Evolutionary conservation across 2,797 vertebrate species (phyloP).

Genomic region (Pyrocephalus nanus): DNA sequence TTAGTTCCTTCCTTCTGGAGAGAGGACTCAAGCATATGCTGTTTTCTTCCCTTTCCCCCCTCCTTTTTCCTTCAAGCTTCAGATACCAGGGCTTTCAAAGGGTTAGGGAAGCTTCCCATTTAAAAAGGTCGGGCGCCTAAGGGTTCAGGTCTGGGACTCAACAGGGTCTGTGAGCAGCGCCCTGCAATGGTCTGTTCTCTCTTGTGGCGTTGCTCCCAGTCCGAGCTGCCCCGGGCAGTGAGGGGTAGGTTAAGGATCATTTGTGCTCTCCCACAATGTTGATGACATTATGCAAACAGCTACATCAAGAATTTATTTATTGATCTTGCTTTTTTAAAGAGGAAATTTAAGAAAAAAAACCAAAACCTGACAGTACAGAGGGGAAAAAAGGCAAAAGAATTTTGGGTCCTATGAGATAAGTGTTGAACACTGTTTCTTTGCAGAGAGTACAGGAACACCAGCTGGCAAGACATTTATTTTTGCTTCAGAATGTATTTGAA

Average conservation of each 20-base stretch:
- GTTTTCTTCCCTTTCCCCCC: not conserved
- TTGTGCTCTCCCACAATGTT: not conserved
- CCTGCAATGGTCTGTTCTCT: not conserved
- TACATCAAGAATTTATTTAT: slow-evolving; percentile 18
- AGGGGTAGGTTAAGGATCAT: not conserved
- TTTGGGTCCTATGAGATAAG: slow-evolving; percentile 66
- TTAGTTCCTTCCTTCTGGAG: not conserved
- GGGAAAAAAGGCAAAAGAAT: slow-evolving; percentile 26
- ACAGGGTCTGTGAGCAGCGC: not conserved
- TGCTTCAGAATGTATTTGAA: slow-evolving; percentile 61
- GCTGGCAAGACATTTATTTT: slow-evolving; percentile 66
- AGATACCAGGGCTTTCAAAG: not conserved
- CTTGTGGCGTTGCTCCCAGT: not conserved
- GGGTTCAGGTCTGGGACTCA: not conserved
- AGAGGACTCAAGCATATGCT: not conserved
- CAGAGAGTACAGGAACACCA: slow-evolving; percentile 63
- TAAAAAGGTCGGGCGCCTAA: not conserved
- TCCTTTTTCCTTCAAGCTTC: not conserved
- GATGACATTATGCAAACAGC: slow-evolving; percentile 9
- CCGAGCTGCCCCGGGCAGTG: not conserved
- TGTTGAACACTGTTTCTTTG: slow-evolving; percentile 44
- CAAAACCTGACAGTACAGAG: not conserved
- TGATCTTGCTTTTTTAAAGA: slow-evolving; percentile 24
- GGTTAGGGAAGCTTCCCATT: not conserved
- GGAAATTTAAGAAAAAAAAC: not conserved